Percentiles rank a stretch among this genome's conserved stretches.
Evolutionary conservation across 2,113 vertebrate species (phyloP).

Genomic region (Oncorhynchus gorbuscha): DNA sequence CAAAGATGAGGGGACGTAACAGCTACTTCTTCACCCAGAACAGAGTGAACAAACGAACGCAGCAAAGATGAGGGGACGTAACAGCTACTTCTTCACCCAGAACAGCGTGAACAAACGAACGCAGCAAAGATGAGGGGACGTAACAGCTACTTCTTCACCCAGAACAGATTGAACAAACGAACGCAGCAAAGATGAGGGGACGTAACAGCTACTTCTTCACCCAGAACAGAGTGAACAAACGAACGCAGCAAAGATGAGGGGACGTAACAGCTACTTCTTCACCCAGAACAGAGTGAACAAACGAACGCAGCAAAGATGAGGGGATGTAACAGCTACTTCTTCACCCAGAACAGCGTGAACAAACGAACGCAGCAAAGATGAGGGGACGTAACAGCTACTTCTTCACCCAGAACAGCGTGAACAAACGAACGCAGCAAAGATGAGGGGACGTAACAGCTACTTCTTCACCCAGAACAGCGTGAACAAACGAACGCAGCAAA

Average conservation of each 20-base stretch:
- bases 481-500: constrained; percentile 20
- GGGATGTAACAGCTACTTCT: neutral
- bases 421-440: constrained; percentile 23
- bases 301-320: neutral
- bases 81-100: constrained; percentile 16
- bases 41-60: constrained; percentile 26
- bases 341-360: constrained; percentile 10
- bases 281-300: constrained; percentile 7
- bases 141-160: constrained; percentile 10
- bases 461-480: constrained; percentile 27
- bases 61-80: neutral
- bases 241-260: constrained; percentile 6
- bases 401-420: constrained; percentile 18
- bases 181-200: neutral
- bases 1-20: neutral
- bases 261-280: neutral
- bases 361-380: constrained; percentile 4
- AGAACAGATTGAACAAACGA: neutral
- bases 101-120: constrained; percentile 4
- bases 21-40: constrained; percentile 16
- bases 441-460: neutral
- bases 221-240: constrained; percentile 16
- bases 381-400: neutral
- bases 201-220: neutral
- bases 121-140: neutral